A percentile compares a stretch with the other conserved stretches of the same genome.
Evolutionary conservation across 2,888 invertebrate genomes (phyloP).

Genomic region (Aromia moschata): DNA sequence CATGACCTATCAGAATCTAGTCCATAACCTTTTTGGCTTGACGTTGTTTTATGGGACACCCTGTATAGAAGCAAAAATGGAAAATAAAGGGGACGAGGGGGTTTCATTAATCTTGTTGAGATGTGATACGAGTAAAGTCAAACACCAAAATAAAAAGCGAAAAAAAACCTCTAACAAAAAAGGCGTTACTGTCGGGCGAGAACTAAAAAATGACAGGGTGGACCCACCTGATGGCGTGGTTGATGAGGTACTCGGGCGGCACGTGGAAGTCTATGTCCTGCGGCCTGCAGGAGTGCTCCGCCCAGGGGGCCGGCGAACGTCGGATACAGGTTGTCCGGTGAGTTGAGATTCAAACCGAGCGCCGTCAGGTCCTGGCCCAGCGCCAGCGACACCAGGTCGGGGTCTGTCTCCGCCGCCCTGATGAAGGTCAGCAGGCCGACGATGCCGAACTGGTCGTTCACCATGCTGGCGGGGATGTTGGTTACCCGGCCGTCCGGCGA

Average conservation of each 20-base stretch:
- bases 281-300: slow-evolving; percentile 96
- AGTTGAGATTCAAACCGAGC: slow-evolving; percentile 97
- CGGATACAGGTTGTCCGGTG: slow-evolving; percentile 96
- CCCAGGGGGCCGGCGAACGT: slow-evolving; percentile 99
- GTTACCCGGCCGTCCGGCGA: slow-evolving; percentile 97
- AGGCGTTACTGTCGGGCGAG: no score
- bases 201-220: no score
- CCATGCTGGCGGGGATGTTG: slow-evolving; percentile 98
- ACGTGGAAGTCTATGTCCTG: slow-evolving; percentile 99
- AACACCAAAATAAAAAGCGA: no score
- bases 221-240: slow-evolving; percentile 84
- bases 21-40: no score
- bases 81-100: no score
- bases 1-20: no score
- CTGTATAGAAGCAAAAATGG: no score
- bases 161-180: no score
- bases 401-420: slow-evolving; percentile 96
- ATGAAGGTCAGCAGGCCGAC: slow-evolving; percentile 98
- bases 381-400: slow-evolving; percentile 94
- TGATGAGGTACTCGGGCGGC: slow-evolving; percentile 98
- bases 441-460: slow-evolving; percentile 99
- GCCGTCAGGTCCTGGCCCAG: slow-evolving; percentile 98
- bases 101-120: no score
- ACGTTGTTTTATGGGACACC: no score
- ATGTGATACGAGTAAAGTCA: no score